Percentiles rank a stretch among this genome's conserved stretches.
Evolutionary conservation across 1,140 invertebrate genomes (phyloP).

Genomic region (Drosophila simulans): DNA sequence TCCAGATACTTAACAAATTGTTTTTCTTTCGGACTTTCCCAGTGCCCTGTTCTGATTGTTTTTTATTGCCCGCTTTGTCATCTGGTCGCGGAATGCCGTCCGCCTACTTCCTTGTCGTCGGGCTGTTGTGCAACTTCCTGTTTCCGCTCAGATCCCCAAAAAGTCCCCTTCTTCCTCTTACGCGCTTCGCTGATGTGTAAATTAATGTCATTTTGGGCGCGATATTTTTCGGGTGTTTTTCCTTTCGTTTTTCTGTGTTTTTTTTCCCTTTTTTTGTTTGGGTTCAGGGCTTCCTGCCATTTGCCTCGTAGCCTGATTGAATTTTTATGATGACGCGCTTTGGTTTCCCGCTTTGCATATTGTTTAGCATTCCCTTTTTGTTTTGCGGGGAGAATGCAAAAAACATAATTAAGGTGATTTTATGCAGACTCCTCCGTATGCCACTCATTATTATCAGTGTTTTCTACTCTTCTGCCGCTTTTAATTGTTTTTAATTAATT

Average conservation of each 20-base stretch:
- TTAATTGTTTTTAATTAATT: slow-evolving; percentile 82
- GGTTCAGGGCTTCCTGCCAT: slow-evolving; percentile 62
- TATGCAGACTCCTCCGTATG: slow-evolving; percentile 67
- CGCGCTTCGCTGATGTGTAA: slow-evolving; percentile 80
- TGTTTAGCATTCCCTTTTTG: slow-evolving; percentile 54
- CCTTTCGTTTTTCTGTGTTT: slow-evolving; percentile 32
- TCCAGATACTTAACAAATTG: slow-evolving; percentile 61
- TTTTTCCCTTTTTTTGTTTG: slow-evolving; percentile 29
- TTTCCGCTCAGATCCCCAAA: slow-evolving; percentile 30
- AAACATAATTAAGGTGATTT: slow-evolving; percentile 80
- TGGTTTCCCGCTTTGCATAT: slow-evolving; percentile 57
- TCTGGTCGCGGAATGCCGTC: slow-evolving; percentile 37
- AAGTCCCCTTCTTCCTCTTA: slow-evolving; percentile 13
- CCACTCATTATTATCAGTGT: slow-evolving; percentile 60
- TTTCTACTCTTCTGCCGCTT: slow-evolving; percentile 51
- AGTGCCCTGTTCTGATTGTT: slow-evolving; percentile 53
- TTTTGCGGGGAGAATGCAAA: slow-evolving; percentile 45
- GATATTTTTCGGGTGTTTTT: slow-evolving; percentile 50
- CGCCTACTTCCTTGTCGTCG: slow-evolving; percentile 51
- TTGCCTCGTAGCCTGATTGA: slow-evolving; percentile 66
- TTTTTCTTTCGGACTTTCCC: slow-evolving; percentile 43
- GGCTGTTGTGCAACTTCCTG: slow-evolving; percentile 61
- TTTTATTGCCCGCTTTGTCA: slow-evolving; percentile 76
- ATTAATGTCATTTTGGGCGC: slow-evolving; percentile 78
- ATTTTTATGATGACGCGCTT: slow-evolving; percentile 75